Conservation (phyloP, 30 jellyfish, hydroid and myxozoan genomes). For the Pseudorhiza aurosa region DNA sequence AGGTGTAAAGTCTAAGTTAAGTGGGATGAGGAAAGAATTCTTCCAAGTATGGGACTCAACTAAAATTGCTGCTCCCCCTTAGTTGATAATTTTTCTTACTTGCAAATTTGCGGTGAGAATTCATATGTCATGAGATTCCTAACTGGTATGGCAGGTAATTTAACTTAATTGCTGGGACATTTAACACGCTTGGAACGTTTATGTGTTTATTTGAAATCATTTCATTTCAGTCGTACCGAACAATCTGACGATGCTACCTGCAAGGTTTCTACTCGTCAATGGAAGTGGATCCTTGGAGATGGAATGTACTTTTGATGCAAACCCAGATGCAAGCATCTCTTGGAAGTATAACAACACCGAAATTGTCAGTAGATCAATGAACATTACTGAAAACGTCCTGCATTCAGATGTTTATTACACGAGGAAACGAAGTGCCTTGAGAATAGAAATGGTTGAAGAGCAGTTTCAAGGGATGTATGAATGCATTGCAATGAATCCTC, state of each 20-base stretch:
- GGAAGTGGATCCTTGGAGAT: constrained; percentile 19
- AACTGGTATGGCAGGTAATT: too few relatives aligned
- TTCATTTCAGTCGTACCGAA: constrained; percentile 36
- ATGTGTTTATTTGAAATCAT: not conserved
- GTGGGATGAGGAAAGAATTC: too few relatives aligned
- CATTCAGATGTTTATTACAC: not conserved
- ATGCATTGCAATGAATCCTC: constrained; percentile 35
- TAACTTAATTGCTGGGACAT: not conserved
- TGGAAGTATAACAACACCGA: constrained; percentile 22
- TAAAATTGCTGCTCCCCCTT: too few relatives aligned
- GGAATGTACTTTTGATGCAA: constrained; percentile 32
- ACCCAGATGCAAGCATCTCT: constrained; percentile 36
- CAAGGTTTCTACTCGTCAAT: not conserved
- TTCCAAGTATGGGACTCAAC: too few relatives aligned
- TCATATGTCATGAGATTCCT: too few relatives aligned
- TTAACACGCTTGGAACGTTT: not conserved
- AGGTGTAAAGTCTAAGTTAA: too few relatives aligned
- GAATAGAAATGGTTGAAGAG: not conserved
- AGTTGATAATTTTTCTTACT: too few relatives aligned
- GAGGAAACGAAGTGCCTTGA: constrained; percentile 16
- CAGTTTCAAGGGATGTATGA: constrained; percentile 15
- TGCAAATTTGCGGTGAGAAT: too few relatives aligned
- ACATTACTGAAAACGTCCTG: not conserved
- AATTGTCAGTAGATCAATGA: not conserved
- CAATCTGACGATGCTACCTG: not conserved